Conservation (phyloP, 2,113 vertebrate genomes). For the Verasper variegatus region DNA sequence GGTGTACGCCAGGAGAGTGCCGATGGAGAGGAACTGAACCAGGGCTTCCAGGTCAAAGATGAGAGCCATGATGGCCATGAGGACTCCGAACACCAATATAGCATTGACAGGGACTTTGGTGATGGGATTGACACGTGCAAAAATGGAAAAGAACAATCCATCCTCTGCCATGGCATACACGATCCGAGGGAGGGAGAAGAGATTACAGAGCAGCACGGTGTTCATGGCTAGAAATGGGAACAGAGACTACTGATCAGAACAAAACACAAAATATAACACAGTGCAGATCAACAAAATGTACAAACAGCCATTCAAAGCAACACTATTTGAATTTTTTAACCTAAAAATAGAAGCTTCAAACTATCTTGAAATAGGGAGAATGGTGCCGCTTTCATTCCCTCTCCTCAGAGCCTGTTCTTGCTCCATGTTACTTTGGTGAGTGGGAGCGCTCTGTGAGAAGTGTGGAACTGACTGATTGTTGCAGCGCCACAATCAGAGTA, state of each 20-base stretch:
- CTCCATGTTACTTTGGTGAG: no score
- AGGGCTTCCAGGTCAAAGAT: slow-evolving; percentile 93
- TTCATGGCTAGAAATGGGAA: slow-evolving; percentile 89
- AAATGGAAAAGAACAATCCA: slow-evolving; percentile 92
- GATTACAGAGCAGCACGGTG: slow-evolving; percentile 93
- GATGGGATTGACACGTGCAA: slow-evolving; percentile 88
- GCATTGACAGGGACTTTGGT: slow-evolving; percentile 92
- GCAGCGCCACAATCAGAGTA: no score
- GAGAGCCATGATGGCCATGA: slow-evolving; percentile 91
- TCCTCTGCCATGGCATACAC: slow-evolving; percentile 96
- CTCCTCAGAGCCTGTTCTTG: no score
- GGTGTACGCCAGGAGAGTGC: slow-evolving; percentile 93
- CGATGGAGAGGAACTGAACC: slow-evolving; percentile 96
- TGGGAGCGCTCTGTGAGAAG: no score
- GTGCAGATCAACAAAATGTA: not conserved
- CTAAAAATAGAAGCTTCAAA: no score
- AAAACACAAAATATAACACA: slow-evolving; percentile 15
- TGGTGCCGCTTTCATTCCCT: no score
- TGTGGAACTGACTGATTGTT: no score
- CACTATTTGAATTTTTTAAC: no score
- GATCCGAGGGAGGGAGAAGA: slow-evolving; percentile 95
- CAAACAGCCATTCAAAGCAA: not conserved
- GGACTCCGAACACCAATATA: slow-evolving; percentile 89
- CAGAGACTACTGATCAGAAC: slow-evolving; percentile 26
- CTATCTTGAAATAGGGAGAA: no score